Conservation (phyloP, 2,888 invertebrate species). For the Pasiphila rectangulata region DNA sequence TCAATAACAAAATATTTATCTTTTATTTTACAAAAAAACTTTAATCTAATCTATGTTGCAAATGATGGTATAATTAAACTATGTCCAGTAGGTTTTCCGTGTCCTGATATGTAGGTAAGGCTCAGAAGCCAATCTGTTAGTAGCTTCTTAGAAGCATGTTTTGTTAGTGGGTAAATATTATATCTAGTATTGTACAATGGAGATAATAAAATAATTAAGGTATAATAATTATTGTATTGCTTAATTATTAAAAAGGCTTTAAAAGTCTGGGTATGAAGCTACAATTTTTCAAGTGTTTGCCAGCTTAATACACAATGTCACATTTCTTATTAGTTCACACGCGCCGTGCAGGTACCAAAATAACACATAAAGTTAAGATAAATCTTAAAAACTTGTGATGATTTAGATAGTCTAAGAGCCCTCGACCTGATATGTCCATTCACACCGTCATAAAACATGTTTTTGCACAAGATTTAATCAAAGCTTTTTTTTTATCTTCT, state of each 20-base stretch:
- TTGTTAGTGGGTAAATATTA: too few relatives aligned
- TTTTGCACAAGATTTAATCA: constrained; percentile 3
- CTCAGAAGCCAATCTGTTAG: too few relatives aligned
- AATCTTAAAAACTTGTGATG: constrained; percentile 9
- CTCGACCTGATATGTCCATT: neutral
- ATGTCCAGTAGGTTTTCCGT: too few relatives aligned
- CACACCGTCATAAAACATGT: constrained; percentile 3
- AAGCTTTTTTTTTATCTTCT: neutral
- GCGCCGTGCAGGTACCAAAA: neutral
- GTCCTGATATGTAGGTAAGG: too few relatives aligned
- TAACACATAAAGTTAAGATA: neutral
- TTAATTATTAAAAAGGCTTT: neutral
- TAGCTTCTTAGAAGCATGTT: too few relatives aligned
- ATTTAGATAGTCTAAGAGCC: neutral
- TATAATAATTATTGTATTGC: too few relatives aligned
- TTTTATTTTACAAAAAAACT: too few relatives aligned
- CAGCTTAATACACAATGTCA: neutral
- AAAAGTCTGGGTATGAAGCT: neutral
- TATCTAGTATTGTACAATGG: too few relatives aligned
- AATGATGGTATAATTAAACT: too few relatives aligned
- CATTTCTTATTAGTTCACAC: neutral
- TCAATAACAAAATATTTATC: too few relatives aligned
- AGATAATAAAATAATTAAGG: too few relatives aligned
- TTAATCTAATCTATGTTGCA: too few relatives aligned
- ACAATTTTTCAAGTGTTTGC: neutral